Evolutionary conservation across 2,888 invertebrate species (phyloP).

Genomic region (Andricus curvator): DNA sequence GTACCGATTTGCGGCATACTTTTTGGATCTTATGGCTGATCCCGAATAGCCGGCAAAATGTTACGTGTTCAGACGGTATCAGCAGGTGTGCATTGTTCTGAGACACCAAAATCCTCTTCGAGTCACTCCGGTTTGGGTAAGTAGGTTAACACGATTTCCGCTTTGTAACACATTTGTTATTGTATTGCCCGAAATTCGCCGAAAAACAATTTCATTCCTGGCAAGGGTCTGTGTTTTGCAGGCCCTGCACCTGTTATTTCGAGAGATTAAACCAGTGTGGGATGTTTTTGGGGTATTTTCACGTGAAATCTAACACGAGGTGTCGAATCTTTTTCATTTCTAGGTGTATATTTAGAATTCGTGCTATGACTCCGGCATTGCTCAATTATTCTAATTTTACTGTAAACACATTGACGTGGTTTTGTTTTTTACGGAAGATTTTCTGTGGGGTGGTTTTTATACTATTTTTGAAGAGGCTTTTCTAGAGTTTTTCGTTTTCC

Average conservation of each 20-base stretch:
- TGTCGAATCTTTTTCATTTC: conserved; percentile 7
- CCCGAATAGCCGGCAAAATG: conserved; percentile 46
- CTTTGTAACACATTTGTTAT: conserved; percentile 39
- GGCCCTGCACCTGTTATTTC: background rate
- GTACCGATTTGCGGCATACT: background rate
- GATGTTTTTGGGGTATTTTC: background rate
- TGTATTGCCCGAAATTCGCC: conserved; percentile 7
- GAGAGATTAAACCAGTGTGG: background rate
- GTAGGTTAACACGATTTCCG: conserved; percentile 40
- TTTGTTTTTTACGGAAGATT: background rate
- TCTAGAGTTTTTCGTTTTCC: background rate
- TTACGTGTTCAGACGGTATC: conserved; percentile 53
- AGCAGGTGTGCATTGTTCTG: conserved; percentile 48
- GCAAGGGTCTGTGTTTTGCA: background rate
- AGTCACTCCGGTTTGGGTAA: conserved; percentile 52
- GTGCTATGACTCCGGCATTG: conserved; percentile 33
- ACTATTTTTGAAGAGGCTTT: background rate
- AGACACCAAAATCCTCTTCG: conserved; percentile 53
- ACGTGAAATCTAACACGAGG: background rate
- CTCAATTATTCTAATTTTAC: conserved; percentile 28
- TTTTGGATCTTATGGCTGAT: conserved; percentile 25
- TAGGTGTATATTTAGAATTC: conserved; percentile 7
- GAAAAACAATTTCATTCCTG: background rate
- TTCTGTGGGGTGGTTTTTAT: background rate
- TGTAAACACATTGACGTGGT: conserved; percentile 10